These are phyloP conservation scores for Agonum fuliginosum DNA, from an alignment of 2,888 invertebrate species.

Conservation along the genomic window DNA sequence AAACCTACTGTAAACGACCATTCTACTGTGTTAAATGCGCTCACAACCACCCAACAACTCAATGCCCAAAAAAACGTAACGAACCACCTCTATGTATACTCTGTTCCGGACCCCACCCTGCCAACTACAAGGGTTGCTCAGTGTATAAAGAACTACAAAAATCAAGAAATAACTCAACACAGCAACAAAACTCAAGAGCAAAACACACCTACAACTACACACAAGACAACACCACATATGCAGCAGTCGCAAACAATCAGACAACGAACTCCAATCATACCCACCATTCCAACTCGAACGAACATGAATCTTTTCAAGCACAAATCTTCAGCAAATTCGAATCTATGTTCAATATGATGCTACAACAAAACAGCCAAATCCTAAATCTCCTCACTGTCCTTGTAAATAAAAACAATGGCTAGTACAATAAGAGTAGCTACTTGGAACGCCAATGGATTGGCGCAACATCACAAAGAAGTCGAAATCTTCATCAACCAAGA, in stretches of 20 bases:
- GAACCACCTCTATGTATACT: conserved; percentile 42
- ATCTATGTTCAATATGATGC: conserved; percentile 26
- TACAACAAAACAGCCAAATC: conserved; percentile 57
- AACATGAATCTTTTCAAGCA: neutral
- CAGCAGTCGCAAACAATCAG: no score
- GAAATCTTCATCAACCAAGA: conserved; percentile 53
- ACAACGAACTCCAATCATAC: neutral
- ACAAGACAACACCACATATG: no score
- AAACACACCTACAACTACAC: no score
- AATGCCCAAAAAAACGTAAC: conserved; percentile 31
- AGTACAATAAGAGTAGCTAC: no score
- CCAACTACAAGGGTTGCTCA: no score
- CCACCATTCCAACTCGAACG: neutral
- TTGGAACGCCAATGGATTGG: neutral
- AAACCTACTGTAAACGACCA: conserved; percentile 59
- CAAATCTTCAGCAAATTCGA: conserved; percentile 21
- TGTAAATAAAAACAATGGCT: conserved; percentile 44
- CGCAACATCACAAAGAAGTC: neutral
- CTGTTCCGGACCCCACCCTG: conserved; percentile 45
- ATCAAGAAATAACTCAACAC: conserved; percentile 51
- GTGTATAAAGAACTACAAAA: no score
- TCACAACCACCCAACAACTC: conserved; percentile 51
- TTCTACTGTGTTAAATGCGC: conserved; percentile 61
- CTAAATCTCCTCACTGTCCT: conserved; percentile 55
- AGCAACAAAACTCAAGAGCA: conserved; percentile 44